Evolutionary conservation across 2,113 vertebrate species (phyloP), one percentile per base, ranked within the genome.

Genomic region (Dromas ardeola): DNA sequence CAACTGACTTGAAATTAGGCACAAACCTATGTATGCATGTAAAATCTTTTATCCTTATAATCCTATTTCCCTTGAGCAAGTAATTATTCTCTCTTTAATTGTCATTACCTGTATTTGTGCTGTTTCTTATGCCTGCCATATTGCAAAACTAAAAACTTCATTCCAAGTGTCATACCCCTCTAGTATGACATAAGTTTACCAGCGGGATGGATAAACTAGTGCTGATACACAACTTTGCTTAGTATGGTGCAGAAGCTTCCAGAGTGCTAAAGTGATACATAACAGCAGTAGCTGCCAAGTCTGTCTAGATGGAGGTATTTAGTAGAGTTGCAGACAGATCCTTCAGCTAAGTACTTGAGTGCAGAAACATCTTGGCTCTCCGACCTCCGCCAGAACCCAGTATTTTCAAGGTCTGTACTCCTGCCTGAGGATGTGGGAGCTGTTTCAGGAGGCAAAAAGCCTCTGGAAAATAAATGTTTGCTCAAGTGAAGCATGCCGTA

Each of bases 241-340:
- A 26, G 45, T 16, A 58, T 52, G 38, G 32, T 59, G 65, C 42
- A 91, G 83, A 89, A 89, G 7, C n/a, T 95, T 94, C 83, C 93
- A 95, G 80, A 32, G 56, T 72, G 50, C n/a, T 91, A 4, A 87
- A 97, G 26, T 47, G 49, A 59, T 74, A 85, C 32, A 29, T 40
- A 89, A 30, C 29, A 71, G 55, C 59, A 52, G 69, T 13, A 66
- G 53, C 14, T 96, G 88, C 76, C 86, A 95, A 83, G 50, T 67
- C 72, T 92, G 42, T 84, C 81, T 85, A 79, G 89, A 61, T 86
- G 4, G 63, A 96, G 47, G 29, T 62, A 87, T 63, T 93, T 69
- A 95, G 61, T 4, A 55, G 52, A 91, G 47, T 69, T 93, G 83
- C 29, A 94, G 86, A 95, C 53, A 93, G 77, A 91, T 87, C 52